Evolutionary conservation across 2,797 vertebrate species (phyloP).

Genomic region (Crax fasciolata): DNA sequence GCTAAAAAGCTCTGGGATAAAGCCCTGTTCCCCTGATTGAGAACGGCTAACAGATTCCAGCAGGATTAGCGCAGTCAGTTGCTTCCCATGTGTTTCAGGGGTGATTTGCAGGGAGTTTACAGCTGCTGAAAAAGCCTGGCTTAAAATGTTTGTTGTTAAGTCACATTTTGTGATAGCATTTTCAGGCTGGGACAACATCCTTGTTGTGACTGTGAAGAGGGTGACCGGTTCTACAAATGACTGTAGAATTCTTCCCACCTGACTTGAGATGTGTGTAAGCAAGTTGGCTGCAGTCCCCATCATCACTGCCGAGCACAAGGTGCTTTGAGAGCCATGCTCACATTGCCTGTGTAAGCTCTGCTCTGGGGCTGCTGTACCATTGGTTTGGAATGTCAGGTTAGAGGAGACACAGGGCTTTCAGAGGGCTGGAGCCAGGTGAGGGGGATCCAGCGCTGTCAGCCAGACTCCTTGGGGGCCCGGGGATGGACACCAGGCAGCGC

Average conservation of each 20-base stretch:
- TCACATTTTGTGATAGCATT: neutral
- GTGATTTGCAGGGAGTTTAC: neutral
- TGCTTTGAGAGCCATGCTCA: neutral
- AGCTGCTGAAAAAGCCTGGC: neutral
- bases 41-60: neutral
- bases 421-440: neutral
- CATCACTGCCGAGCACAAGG: neutral
- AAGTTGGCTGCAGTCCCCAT: neutral
- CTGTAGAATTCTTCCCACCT: neutral
- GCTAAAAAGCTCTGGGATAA: constrained; percentile 39
- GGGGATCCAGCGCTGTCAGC: neutral
- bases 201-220: neutral
- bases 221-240: neutral
- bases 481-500: neutral
- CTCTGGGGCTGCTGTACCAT: neutral
- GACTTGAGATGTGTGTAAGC: neutral
- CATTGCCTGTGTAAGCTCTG: neutral
- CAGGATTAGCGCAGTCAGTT: neutral
- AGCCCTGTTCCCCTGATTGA: neutral
- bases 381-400: neutral
- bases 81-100: neutral
- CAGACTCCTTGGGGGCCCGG: neutral
- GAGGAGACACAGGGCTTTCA: neutral
- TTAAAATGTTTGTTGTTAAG: neutral
- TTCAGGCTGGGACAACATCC: neutral